phyloP scores from a whole-genome alignment of 2,797 vertebrate genomes.

The Huso huso region DNA sequence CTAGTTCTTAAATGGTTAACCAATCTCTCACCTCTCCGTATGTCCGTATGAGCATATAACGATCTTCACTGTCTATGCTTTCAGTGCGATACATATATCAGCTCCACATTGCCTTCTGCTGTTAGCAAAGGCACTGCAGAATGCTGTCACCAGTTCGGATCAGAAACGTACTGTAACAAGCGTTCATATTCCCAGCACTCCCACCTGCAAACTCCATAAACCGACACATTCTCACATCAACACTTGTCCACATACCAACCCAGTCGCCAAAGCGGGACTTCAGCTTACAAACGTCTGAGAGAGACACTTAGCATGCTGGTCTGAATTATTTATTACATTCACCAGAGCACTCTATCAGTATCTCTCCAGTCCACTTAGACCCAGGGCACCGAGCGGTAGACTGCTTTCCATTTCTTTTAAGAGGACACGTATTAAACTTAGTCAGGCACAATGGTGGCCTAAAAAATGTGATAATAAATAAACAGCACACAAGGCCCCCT shows the following conservation, averaged over 20 bases:
- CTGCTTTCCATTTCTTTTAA: background rate
- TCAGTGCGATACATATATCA: background rate
- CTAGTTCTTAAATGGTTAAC: too few relatives aligned
- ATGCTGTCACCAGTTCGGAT: background rate
- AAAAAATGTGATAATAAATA: slow-evolving; percentile 58
- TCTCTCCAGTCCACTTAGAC: background rate
- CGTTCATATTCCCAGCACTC: background rate
- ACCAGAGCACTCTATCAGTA: background rate
- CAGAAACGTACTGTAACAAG: background rate
- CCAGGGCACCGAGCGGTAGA: background rate
- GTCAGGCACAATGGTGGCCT: slow-evolving; percentile 29
- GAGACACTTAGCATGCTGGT: background rate
- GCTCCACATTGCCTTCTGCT: background rate
- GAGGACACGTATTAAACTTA: slow-evolving; percentile 12
- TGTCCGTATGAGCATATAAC: too few relatives aligned
- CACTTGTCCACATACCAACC: background rate
- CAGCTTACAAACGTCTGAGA: slow-evolving; percentile 2
- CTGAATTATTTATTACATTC: slow-evolving; percentile 4
- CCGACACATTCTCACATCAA: background rate
- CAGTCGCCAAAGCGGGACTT: background rate
- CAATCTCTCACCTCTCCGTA: too few relatives aligned
- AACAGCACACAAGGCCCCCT: slow-evolving; percentile 51
- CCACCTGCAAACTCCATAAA: background rate
- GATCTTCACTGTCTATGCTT: too few relatives aligned
- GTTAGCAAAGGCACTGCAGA: background rate